Conservation (phyloP, 2,113 vertebrate genomes). For the Pampusana beccarii region DNA sequence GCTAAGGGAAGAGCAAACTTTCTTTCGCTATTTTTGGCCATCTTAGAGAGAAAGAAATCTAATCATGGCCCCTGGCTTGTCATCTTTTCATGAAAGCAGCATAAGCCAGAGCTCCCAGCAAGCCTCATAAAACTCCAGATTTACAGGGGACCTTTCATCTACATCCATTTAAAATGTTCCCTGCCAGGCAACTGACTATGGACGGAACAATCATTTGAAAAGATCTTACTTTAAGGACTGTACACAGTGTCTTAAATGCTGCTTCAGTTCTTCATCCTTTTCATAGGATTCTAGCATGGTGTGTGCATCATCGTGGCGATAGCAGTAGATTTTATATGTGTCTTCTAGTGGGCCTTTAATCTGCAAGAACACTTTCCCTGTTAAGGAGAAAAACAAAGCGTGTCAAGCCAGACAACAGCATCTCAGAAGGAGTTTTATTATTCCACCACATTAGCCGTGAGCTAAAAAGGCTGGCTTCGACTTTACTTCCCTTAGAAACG, state of each 20-base stretch:
- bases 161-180: slow-evolving; percentile 69
- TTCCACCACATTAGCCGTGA: slow-evolving; percentile 30
- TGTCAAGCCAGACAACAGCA: slow-evolving; percentile 50
- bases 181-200: slow-evolving; percentile 53
- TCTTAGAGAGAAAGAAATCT: slow-evolving; percentile 47
- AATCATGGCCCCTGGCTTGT: slow-evolving; percentile 61
- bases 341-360: slow-evolving; percentile 90
- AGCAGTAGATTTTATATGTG: slow-evolving; percentile 95
- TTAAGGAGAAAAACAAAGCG: slow-evolving; percentile 62
- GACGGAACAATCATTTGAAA: slow-evolving; percentile 51
- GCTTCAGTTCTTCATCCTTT: slow-evolving; percentile 89
- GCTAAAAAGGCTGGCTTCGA: slow-evolving; percentile 39
- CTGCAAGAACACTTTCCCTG: slow-evolving; percentile 93
- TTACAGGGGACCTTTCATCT: slow-evolving; percentile 69
- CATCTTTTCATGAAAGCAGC: slow-evolving; percentile 69
- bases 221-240: slow-evolving; percentile 89
- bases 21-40: slow-evolving; percentile 66
- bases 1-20: slow-evolving; percentile 38
- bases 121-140: slow-evolving; percentile 62
- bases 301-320: slow-evolving; percentile 92
- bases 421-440: slow-evolving; percentile 48
- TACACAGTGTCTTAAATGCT: slow-evolving; percentile 85
- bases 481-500: slow-evolving; percentile 31
- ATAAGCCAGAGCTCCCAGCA: slow-evolving; percentile 51
- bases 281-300: slow-evolving; percentile 88